A percentile compares a stretch with the other conserved stretches of the same genome.
Conservation (phyloP, 2,113 vertebrate genomes). For the Ifrita kowaldi region DNA sequence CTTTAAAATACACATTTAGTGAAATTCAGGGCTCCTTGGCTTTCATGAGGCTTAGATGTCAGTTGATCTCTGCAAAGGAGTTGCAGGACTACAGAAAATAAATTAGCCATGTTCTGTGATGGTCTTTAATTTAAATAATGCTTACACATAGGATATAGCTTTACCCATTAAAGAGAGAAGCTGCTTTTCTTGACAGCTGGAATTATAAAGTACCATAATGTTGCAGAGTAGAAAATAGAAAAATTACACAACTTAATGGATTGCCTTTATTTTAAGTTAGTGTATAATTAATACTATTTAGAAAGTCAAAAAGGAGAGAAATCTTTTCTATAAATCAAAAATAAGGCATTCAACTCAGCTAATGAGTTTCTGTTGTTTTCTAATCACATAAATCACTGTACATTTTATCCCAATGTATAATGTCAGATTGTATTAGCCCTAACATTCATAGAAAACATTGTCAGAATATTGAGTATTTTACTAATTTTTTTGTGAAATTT, state of each 20-base stretch:
- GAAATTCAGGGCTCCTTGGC: background rate
- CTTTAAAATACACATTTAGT: background rate
- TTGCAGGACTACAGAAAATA: background rate
- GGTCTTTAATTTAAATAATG: constrained; percentile 1
- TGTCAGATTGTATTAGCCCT: background rate
- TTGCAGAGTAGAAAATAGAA: constrained; percentile 2
- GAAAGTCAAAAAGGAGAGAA: background rate
- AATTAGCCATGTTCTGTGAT: background rate
- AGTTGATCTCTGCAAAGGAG: background rate
- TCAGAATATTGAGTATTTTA: background rate
- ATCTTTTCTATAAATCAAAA: constrained; percentile 30
- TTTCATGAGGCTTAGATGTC: background rate
- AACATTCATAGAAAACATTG: background rate
- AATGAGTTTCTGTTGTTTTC: constrained; percentile 4
- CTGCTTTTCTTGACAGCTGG: constrained; percentile 3
- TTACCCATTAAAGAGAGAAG: background rate
- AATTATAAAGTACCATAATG: background rate
- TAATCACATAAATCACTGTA: constrained; percentile 34
- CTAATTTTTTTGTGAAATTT: constrained; percentile 5
- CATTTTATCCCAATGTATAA: background rate
- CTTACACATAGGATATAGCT: background rate
- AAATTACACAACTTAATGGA: background rate
- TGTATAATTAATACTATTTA: background rate
- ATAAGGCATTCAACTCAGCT: constrained; percentile 14
- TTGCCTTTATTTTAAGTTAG: constrained; percentile 68